These are phyloP conservation scores for Mizuhopecten yessoensis DNA, from an alignment of 1,140 invertebrate species.

Conservation along the genomic window DNA sequence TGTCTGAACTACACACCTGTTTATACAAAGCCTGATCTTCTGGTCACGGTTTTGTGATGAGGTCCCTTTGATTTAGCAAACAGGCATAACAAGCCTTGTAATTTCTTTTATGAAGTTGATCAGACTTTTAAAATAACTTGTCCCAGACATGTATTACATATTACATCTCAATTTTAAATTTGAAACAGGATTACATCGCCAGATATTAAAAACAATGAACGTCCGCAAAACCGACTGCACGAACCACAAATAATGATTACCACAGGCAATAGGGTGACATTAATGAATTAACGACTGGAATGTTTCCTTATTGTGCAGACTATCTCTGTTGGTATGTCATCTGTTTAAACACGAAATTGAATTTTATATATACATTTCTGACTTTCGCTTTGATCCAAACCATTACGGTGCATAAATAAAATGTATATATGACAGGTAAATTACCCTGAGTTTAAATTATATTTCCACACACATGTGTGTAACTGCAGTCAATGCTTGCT, in stretches of 20 bases:
- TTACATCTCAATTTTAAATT: slow-evolving; percentile 28
- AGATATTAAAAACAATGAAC: background rate
- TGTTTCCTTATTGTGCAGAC: background rate
- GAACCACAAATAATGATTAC: slow-evolving; percentile 11
- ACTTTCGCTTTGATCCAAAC: slow-evolving; percentile 5
- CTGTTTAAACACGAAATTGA: slow-evolving; percentile 11
- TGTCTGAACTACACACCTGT: too few relatives aligned
- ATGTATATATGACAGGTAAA: slow-evolving; percentile 27
- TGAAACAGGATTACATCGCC: background rate
- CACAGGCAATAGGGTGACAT: background rate
- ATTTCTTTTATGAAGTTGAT: background rate
- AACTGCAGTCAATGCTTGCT: background rate
- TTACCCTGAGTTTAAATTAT: background rate
- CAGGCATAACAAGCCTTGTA: background rate
- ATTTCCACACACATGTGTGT: background rate
- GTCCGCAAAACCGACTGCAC: background rate
- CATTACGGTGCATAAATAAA: slow-evolving; percentile 9
- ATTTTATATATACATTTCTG: slow-evolving; percentile 15
- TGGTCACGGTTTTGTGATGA: too few relatives aligned
- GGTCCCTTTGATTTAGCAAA: background rate
- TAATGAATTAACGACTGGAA: slow-evolving; percentile 39
- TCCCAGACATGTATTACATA: background rate
- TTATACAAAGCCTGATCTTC: too few relatives aligned
- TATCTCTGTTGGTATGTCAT: background rate
- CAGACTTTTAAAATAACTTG: background rate